Conservation (phyloP, 2,113 vertebrate genomes). For the Cephalophus harveyi region DNA sequence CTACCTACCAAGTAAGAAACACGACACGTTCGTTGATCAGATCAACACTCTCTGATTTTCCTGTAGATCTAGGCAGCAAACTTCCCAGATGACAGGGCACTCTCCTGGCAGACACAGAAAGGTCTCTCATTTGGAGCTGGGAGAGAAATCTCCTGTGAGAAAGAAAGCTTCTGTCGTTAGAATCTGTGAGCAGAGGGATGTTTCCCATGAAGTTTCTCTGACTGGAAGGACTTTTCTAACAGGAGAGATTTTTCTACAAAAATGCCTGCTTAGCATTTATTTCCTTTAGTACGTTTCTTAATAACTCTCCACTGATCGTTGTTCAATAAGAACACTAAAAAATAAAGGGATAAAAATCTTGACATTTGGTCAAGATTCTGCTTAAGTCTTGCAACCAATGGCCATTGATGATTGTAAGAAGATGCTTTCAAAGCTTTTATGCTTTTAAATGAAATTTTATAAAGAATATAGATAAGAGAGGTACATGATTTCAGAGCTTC, state of each 20-base stretch:
- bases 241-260: background rate
- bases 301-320: background rate
- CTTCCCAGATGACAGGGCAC: background rate
- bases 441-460: background rate
- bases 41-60: background rate
- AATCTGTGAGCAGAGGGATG: background rate
- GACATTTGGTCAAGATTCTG: background rate
- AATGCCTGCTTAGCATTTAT: background rate
- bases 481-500: background rate
- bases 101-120: fast-evolving
- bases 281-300: background rate
- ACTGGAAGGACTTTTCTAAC: background rate
- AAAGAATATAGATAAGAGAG: background rate
- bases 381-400: background rate
- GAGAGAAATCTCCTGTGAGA: fast-evolving
- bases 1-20: background rate
- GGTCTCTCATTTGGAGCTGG: background rate
- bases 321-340: background rate
- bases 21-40: fast-evolving
- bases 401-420: background rate
- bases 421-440: background rate
- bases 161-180: background rate
- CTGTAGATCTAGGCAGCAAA: background rate
- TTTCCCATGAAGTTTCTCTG: fast-evolving
- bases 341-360: background rate